Evolutionary conservation across 2,797 vertebrate species (phyloP).

Genomic region (Malurus leucopterus): DNA sequence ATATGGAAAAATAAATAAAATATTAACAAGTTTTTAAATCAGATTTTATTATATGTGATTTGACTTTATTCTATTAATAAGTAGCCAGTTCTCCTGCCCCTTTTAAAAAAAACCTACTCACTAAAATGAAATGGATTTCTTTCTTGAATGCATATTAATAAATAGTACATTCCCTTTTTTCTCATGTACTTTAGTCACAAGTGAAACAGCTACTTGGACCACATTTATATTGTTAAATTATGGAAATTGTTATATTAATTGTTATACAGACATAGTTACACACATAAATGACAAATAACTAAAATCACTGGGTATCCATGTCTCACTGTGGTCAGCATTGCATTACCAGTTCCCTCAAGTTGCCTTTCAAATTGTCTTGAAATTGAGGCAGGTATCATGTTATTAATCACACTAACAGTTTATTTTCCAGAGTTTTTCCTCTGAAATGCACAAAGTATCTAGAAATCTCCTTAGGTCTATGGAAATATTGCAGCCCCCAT

Average conservation of each 20-base stretch:
- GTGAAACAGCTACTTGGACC: background rate
- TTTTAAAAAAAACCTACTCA: background rate
- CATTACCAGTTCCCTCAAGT: background rate
- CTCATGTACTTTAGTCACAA: background rate
- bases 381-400: background rate
- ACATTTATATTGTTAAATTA: background rate
- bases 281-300: background rate
- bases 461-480: background rate
- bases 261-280: background rate
- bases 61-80: background rate
- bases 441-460: background rate
- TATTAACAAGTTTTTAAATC: background rate
- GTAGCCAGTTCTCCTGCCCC: background rate
- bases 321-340: background rate
- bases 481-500: background rate
- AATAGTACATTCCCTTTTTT: background rate
- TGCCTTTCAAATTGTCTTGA: background rate
- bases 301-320: background rate
- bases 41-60: background rate
- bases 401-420: background rate
- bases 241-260: background rate
- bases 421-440: background rate
- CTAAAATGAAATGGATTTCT: background rate
- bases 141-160: background rate
- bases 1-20: background rate